Conservation (phyloP, 2,888 invertebrate genomes). For the Protophormia terraenovae region DNA sequence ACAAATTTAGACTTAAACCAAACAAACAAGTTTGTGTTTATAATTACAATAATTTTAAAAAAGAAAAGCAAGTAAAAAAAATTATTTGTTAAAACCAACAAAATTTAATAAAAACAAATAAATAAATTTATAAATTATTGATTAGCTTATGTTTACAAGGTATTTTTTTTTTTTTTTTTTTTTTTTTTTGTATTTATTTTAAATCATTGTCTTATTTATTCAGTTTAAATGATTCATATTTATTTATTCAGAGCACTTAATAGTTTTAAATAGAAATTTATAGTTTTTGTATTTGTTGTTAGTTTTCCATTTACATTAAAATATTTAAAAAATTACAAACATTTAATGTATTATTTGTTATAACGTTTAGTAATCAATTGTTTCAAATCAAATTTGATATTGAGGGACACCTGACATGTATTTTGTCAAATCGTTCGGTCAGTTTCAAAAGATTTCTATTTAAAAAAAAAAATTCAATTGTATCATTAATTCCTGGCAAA, state of each 20-base stretch:
- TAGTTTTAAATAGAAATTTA: slow-evolving; percentile 12
- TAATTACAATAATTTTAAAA: neutral
- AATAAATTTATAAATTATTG: slow-evolving; percentile 24
- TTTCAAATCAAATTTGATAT: slow-evolving; percentile 11
- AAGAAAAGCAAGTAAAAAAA: neutral
- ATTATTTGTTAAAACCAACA: neutral
- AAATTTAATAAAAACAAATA: neutral
- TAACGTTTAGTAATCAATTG: neutral
- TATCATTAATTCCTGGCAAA: neutral
- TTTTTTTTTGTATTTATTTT: no score
- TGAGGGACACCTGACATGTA: slow-evolving; percentile 56
- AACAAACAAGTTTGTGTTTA: neutral
- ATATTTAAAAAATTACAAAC: slow-evolving; percentile 21
- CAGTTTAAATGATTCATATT: neutral
- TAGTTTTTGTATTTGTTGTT: neutral
- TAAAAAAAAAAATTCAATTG: slow-evolving; percentile 30
- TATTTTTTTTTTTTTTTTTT: slow-evolving; percentile 25
- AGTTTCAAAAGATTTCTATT: slow-evolving; percentile 54
- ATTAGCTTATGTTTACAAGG: slow-evolving; percentile 9
- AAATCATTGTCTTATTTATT: neutral
- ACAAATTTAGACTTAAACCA: neutral
- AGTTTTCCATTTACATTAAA: slow-evolving; percentile 2
- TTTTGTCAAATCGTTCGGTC: slow-evolving; percentile 59
- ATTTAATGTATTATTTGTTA: neutral
- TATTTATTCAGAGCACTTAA: slow-evolving; percentile 58